Base-by-base conservation (phyloP, 2,113 vertebrate species). In the Ictalurus furcatus region DNA sequence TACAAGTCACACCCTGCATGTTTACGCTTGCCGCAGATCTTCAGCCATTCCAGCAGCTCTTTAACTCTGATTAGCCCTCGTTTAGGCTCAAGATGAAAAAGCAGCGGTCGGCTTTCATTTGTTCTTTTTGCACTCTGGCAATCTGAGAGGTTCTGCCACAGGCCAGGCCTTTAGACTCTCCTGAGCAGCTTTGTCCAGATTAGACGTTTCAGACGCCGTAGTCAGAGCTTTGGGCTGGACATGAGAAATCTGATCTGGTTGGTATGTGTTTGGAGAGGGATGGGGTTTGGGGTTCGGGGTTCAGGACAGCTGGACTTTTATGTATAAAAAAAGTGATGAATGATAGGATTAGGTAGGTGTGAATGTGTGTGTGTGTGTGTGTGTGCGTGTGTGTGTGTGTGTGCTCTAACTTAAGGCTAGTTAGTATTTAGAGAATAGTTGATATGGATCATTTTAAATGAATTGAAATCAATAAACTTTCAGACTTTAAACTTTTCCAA, bases 1-100 rank as follows among this genome's bases (percentile, higher is more conserved):
- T 40, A 71, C 69, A 58, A 84, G 89, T 90, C 79, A 88, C 91
- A 92, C 91, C 91, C 89, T 83, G 69, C 34, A n/a, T 69, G 87
- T 91, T 91, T 91, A 84, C 54, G 76, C 76, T 90, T 76, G 89
- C 83, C 1, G n/a, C 44, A 89, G 86, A 90, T 89, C 88, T 88
- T 84, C 69, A 59, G 85, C 58, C 59, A 85, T 78, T 85, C 84
- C 54, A 44, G 58, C 85, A 58, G 71, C 87, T 79, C 61, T 87
- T 85, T 85, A 86, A 71, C 81, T 86, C 69, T 90, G 89, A 92
- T 92, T 90, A 88, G 80, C 71, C 21, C 73, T 69, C 30, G 58
- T 88, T 88, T 69, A 76, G 48, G 23, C 28, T 56, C 0, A 30
- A 86, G 78, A 91, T 88, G 13, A 89, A 89, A 88, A 86, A 52